A percentile compares a stretch with the other conserved stretches of the same genome.
Conservation (phyloP, 2,797 vertebrate species). For the Brotula barbata region DNA sequence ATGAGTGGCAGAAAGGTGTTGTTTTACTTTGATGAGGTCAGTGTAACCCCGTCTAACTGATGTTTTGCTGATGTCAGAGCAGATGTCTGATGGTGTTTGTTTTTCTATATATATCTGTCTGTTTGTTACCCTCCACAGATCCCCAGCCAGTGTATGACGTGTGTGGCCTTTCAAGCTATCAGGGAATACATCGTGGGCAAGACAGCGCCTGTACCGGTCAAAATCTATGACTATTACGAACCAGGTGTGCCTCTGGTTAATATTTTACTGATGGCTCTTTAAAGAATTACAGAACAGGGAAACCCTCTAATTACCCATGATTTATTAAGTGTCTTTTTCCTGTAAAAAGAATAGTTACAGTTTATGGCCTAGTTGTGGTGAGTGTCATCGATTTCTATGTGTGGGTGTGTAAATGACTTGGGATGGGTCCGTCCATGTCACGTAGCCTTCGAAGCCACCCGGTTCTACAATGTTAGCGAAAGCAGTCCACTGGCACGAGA, state of each 20-base stretch:
- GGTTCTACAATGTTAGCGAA: constrained; percentile 93
- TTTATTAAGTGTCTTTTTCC: constrained; percentile 43
- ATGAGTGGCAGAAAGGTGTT: constrained; percentile 87
- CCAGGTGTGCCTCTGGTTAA: constrained; percentile 82
- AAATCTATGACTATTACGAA: constrained; percentile 94
- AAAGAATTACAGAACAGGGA: constrained; percentile 40
- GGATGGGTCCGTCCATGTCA: not conserved
- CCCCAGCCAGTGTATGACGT: constrained; percentile 92
- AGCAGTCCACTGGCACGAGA: constrained; percentile 88
- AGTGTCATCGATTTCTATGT: constrained; percentile 41
- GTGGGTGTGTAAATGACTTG: constrained; percentile 46
- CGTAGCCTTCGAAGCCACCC: constrained; percentile 91
- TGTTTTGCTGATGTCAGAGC: not conserved
- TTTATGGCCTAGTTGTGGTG: constrained; percentile 32
- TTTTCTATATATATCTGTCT: not conserved
- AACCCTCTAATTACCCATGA: constrained; percentile 27
- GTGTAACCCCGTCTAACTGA: constrained; percentile 6
- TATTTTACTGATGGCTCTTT: constrained; percentile 48
- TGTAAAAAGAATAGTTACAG: constrained; percentile 30
- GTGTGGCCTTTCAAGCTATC: constrained; percentile 87
- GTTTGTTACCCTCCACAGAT: constrained; percentile 75
- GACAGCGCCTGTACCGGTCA: constrained; percentile 90
- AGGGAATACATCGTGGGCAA: constrained; percentile 92
- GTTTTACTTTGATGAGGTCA: constrained; percentile 95
- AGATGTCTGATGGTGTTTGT: not conserved